A percentile compares a stretch with the other conserved stretches of the same genome.
These are phyloP conservation scores for Leptodactylus fuscus DNA, from an alignment of 2,113 vertebrate species.

Conservation along the genomic window DNA sequence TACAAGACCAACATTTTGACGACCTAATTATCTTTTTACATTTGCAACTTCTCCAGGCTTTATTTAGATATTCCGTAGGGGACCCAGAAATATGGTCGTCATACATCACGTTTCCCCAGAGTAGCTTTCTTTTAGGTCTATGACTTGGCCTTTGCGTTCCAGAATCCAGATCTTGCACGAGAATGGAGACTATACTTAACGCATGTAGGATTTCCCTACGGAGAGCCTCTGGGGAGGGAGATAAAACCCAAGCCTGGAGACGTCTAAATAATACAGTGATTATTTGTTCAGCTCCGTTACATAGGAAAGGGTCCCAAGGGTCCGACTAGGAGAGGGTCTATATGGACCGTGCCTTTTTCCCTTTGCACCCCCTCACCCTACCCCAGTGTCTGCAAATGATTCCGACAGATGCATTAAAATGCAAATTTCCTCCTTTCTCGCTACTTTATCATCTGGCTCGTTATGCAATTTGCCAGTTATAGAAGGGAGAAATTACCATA, in stretches of 20 bases:
- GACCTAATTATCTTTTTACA: neutral
- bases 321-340: neutral
- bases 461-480: constrained; percentile 85
- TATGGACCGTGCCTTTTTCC: neutral
- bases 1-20: neutral
- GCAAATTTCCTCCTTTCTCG: constrained; percentile 85
- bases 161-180: neutral
- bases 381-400: constrained; percentile 66
- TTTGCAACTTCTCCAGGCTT: neutral
- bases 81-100: neutral
- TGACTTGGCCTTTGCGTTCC: neutral
- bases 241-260: constrained; percentile 14
- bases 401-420: constrained; percentile 88
- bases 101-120: neutral
- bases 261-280: constrained; percentile 29
- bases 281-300: constrained; percentile 16
- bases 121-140: too few species aligned
- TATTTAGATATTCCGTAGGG: constrained; percentile 14
- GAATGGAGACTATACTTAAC: neutral
- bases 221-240: neutral
- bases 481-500: constrained; percentile 85
- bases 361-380: constrained; percentile 61
- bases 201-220: constrained; percentile 18
- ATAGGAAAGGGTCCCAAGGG: neutral
- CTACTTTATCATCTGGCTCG: constrained; percentile 84